Conservation (phyloP, 2,113 vertebrate genomes). For the Callipepla squamata region DNA sequence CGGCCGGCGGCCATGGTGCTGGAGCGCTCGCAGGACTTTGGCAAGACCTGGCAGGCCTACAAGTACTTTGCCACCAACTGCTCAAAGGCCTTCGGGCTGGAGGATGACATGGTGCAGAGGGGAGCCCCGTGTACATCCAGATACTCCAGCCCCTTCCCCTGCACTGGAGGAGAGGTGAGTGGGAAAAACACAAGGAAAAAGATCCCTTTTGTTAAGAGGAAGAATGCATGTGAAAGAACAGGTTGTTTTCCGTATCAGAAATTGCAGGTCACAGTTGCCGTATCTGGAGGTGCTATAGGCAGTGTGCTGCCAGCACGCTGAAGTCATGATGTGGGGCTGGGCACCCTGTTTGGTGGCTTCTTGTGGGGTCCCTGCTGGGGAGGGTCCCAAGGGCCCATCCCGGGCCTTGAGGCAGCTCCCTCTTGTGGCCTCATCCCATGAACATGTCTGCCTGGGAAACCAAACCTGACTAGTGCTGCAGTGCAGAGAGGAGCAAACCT, state of each 20-base stretch:
- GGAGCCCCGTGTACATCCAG: slow-evolving; percentile 90
- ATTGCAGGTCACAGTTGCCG: neutral
- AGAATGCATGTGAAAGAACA: rapidly evolving
- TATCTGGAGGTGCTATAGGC: neutral
- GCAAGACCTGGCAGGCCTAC: slow-evolving; percentile 88
- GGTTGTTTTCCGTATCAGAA: neutral
- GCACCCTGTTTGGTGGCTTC: neutral
- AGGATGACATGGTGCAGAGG: slow-evolving; percentile 80
- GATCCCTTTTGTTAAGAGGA: neutral
- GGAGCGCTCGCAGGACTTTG: slow-evolving; percentile 95
- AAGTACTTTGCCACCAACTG: slow-evolving; percentile 93
- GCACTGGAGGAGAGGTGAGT: slow-evolving; percentile 94
- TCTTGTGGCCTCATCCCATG: slow-evolving; percentile 14
- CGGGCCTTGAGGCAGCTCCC: slow-evolving; percentile 22
- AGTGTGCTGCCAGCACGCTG: neutral
- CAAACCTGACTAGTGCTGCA: too few species aligned
- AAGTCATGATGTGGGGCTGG: rapidly evolving
- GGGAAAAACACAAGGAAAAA: neutral
- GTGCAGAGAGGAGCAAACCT: neutral
- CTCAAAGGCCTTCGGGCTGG: slow-evolving; percentile 83
- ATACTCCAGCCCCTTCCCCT: slow-evolving; percentile 90
- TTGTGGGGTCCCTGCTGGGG: neutral
- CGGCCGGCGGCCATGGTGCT: slow-evolving; percentile 92
- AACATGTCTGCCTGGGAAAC: neutral
- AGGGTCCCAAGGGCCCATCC: neutral